Base-by-base conservation (phyloP, 53 echinoderm and acorn worm species). In the Crossaster papposus region DNA sequence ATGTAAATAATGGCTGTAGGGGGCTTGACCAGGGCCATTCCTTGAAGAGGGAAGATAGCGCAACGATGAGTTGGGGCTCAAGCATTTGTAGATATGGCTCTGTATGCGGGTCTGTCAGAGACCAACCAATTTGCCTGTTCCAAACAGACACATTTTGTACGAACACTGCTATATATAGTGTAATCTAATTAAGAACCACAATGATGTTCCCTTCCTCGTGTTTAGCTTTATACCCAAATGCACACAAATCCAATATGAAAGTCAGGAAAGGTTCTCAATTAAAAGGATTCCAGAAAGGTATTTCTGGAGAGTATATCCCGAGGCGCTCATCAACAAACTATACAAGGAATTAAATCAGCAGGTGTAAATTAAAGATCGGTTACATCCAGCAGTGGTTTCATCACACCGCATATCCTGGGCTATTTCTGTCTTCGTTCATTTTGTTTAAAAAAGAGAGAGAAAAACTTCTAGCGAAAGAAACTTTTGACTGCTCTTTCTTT, bases 281-380 rank as follows among this genome's bases (percentile, higher is more conserved):
- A n/a, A 72, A 51, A 50, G 32, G 34, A 51, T 51, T 4, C 51
- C 51, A 72, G 72, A 73, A 53, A 32, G 32, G 51, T 85, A 85
- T 85, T 85, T 85, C 50, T 23, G 72, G 85, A 72, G 15, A 73
- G 51, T 30, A 54, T 44, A 52, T 51, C 83, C 31, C 24, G 14
- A 32, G 85, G 85, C 28, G 18, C 51, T 17, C 72, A 15, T 17
- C 72, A 15, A 35, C 50, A 36, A 68, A 37, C 51, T 31, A 71
- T 22, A 35, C 44, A 44, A 44, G 5, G 44, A 7, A 33, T 65
- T 34, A 35, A n/a, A n/a, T n/a, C n/a, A n/a, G n/a, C 37, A 70
- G 51, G 85, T 53, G 54, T 52, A 85, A 85, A 85, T 85, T 72
- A 53, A 73, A 72, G 85, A 72, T 72, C 85, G 30, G 68, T 33